Base-by-base conservation (phyloP, 2,888 invertebrate genomes). In the Drosophila kuntzei region DNA sequence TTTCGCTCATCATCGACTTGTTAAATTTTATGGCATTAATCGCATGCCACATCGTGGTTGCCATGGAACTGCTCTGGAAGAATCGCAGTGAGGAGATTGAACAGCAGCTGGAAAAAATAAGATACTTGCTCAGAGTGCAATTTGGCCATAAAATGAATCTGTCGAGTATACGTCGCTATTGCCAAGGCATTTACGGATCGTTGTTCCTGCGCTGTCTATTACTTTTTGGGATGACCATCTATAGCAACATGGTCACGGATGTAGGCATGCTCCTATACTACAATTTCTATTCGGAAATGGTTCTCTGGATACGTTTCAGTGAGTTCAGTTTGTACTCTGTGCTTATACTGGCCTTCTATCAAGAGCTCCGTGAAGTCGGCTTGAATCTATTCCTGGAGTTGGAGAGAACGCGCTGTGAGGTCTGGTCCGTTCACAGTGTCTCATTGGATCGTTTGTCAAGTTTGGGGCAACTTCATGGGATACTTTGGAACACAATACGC, bases 241-340 rank as follows among this genome's bases (percentile, higher is more conserved):
- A 61, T n/a, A 43, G 12, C 1, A 55, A 54, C 2, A 1, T 64
- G 7, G 1, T 12, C 1, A 47, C 55, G 2, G 44, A 49, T 9
- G 22, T 44, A 1, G 8, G 49, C 7, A 0, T 25, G 2, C 9
- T 80, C 20, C 57, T 77, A 0, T 4, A 53, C n/a, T 66, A 53
- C 11, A 62, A 57, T 2, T 14, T 62, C n/a, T 90, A 88, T 54
- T 79, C 90, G 12, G 90, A 91, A 51, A 3, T 84, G 0, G 71
- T 87, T 7, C 22, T 90, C 3, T 34, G 80, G 6, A 14, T 74
- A 2, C 84, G 89, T 3, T 53, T 90, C 12, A 71, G 57, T 2
- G 90, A 91, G 41, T 90, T 87, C 3, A 50, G 70, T 0, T 32
- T 87, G 41, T 81, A 88, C 12, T 54, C 64, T 0, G 27, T 43